Percentiles rank a stretch among this genome's conserved stretches.
These are phyloP conservation scores for Ceratotherium simum DNA, from an alignment of 2,113 vertebrate species.

Conservation along the genomic window DNA sequence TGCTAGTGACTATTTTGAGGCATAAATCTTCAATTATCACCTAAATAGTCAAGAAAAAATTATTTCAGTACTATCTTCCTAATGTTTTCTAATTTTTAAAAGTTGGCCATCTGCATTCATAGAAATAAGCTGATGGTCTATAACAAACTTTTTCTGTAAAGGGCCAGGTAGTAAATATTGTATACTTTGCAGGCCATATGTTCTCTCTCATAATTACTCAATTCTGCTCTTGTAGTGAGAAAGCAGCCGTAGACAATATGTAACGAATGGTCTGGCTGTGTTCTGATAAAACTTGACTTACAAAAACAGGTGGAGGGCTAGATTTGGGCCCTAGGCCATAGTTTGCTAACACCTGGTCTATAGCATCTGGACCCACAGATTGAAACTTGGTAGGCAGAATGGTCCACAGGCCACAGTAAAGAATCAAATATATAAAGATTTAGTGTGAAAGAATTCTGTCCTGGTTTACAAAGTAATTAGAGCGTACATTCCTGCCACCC, in stretches of 20 bases:
- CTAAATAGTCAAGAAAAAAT: constrained; percentile 29
- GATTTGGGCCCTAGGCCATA: not conserved
- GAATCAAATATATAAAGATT: not conserved
- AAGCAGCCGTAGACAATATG: not conserved
- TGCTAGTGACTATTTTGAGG: constrained; percentile 14
- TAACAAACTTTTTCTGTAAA: not conserved
- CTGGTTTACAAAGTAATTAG: not conserved
- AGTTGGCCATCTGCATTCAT: not conserved
- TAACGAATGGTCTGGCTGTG: not conserved
- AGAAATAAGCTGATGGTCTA: not conserved
- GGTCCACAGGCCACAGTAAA: not conserved
- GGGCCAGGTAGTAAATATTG: not conserved
- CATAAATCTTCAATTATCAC: not conserved
- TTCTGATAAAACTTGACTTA: not conserved
- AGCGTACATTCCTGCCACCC: not conserved
- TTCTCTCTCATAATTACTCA: constrained; percentile 7
- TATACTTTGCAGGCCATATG: not conserved
- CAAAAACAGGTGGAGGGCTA: not conserved
- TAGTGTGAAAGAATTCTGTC: constrained; percentile 17
- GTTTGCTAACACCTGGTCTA: constrained; percentile 10
- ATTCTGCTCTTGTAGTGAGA: not conserved
- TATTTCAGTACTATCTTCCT: constrained; percentile 12
- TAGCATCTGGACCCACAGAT: not conserved
- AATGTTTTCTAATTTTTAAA: constrained; percentile 29
- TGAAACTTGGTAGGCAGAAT: constrained; percentile 13